phyloP scores from a whole-genome alignment of 2,888 invertebrate species.

The Ectemnius lituratus region DNA sequence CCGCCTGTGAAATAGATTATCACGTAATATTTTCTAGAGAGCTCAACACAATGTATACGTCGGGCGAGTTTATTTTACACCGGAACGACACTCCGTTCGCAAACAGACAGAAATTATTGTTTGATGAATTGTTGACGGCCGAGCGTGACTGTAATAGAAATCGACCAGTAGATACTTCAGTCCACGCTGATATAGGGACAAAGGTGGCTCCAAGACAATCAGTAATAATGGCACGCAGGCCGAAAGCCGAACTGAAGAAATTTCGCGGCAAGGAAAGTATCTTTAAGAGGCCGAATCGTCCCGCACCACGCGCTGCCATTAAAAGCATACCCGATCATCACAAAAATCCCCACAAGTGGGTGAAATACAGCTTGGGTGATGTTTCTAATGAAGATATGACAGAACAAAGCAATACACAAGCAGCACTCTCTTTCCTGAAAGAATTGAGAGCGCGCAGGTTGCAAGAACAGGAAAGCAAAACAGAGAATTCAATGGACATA shows the following conservation, averaged over 20 bases:
- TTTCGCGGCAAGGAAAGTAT: conserved; percentile 88
- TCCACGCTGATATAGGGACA: background rate
- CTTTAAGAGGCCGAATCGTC: conserved; percentile 86
- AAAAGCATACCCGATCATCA: conserved; percentile 79
- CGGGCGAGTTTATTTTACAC: conserved; percentile 52
- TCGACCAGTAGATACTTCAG: conserved; percentile 12
- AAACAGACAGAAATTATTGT: conserved; percentile 84
- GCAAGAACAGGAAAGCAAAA: conserved; percentile 43
- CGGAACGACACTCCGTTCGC: conserved; percentile 75
- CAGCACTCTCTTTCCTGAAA: conserved; percentile 87
- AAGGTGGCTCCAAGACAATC: conserved; percentile 34
- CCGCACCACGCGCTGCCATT: conserved; percentile 78
- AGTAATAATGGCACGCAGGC: conserved; percentile 72
- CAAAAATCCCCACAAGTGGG: conserved; percentile 90
- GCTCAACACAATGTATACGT: conserved; percentile 43
- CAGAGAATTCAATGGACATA: conserved; percentile 61
- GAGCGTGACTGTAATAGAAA: conserved; percentile 79
- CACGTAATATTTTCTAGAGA: background rate
- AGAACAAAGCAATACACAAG: conserved; percentile 86
- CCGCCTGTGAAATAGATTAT: too few species aligned
- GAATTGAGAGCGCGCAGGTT: conserved; percentile 82
- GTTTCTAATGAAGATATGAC: conserved; percentile 88
- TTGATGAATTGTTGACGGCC: conserved; percentile 84
- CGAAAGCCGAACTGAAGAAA: conserved; percentile 81
- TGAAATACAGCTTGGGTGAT: conserved; percentile 88